Percentiles rank a stretch among this genome's conserved stretches.
Conservation (phyloP, 2,113 vertebrate species). For the Tachysurus fulvidraco region DNA sequence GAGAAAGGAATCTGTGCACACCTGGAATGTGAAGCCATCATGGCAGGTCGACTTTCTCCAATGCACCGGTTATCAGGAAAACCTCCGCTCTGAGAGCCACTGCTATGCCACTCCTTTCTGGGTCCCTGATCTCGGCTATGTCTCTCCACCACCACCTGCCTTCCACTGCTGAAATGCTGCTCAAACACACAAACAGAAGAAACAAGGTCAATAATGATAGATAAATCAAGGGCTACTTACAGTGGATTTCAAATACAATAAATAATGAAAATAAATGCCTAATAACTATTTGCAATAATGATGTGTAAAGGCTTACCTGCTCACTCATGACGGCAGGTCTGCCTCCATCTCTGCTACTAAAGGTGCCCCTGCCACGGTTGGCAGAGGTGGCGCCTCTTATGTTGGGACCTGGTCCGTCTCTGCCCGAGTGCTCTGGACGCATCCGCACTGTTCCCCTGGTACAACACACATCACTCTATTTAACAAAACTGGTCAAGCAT, state of each 20-base stretch:
- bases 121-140: slow-evolving; percentile 85
- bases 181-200: neutral
- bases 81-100: slow-evolving; percentile 81
- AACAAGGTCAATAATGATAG: neutral
- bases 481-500: neutral
- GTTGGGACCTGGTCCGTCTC: slow-evolving; percentile 82
- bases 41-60: slow-evolving; percentile 80
- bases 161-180: slow-evolving; percentile 85
- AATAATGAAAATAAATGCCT: neutral
- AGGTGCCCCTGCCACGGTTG: slow-evolving; percentile 79
- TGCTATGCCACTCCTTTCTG: slow-evolving; percentile 92
- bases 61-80: slow-evolving; percentile 84
- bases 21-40: slow-evolving; percentile 88
- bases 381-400: slow-evolving; percentile 80
- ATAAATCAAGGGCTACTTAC: neutral
- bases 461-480: slow-evolving; percentile 14
- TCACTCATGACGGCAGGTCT: slow-evolving; percentile 79
- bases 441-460: slow-evolving; percentile 70
- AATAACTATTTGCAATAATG: no score
- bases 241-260: neutral
- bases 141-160: slow-evolving; percentile 87
- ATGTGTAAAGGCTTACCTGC: slow-evolving; percentile 67
- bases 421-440: slow-evolving; percentile 82
- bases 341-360: slow-evolving; percentile 79
- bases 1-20: slow-evolving; percentile 58